A percentile compares a stretch with the other conserved stretches of the same genome.
Conservation (phyloP, 2,113 vertebrate genomes). For the Oreochromis niloticus region DNA sequence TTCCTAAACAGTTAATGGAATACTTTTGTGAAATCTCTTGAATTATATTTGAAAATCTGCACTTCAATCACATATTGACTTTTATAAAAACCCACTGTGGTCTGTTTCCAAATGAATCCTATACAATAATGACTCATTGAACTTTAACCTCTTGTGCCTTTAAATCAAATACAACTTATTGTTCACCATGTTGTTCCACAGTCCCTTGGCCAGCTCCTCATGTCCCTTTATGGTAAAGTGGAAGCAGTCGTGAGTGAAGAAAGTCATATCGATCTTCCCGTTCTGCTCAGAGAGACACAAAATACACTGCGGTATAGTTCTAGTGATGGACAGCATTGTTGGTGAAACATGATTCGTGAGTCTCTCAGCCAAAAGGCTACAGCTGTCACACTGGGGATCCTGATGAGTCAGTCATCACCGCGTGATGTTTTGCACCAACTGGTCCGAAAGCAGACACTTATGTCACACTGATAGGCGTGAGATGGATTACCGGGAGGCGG, state of each 20-base stretch:
- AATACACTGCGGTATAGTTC: background rate
- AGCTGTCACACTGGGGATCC: background rate
- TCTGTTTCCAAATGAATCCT: background rate
- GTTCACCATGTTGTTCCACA: constrained; percentile 83
- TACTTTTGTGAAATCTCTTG: background rate
- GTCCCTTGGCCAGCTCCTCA: constrained; percentile 75
- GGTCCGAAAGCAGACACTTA: background rate
- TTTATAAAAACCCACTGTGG: background rate
- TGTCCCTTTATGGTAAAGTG: constrained; percentile 81
- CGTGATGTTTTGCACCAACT: background rate
- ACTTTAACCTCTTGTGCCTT: background rate
- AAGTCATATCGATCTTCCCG: constrained; percentile 75
- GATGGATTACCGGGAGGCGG: constrained; percentile 60
- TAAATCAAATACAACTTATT: background rate
- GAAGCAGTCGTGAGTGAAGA: constrained; percentile 80
- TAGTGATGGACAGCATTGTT: background rate
- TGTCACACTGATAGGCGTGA: background rate
- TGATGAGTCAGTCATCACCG: background rate
- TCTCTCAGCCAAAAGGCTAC: background rate
- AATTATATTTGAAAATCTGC: background rate
- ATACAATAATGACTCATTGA: background rate
- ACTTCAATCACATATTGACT: background rate
- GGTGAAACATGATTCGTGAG: background rate
- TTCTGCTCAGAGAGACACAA: constrained; percentile 46
- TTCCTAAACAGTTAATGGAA: background rate